A percentile compares a stretch with the other conserved stretches of the same genome.
Evolutionary conservation across 2,888 invertebrate species (phyloP).

Genomic region (Eremobia ochroleuca): DNA sequence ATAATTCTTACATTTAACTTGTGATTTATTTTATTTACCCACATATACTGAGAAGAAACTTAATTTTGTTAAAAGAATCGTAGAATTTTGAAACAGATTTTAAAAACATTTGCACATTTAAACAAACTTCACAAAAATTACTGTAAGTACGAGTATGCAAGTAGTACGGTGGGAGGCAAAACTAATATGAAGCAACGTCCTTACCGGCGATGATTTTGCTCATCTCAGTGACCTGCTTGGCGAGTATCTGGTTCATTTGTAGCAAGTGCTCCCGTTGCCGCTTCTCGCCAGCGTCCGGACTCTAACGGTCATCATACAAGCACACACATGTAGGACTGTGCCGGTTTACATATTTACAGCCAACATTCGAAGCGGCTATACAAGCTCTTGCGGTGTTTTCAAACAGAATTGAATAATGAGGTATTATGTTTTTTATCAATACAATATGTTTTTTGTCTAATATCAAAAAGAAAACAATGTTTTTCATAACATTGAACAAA

Average conservation of each 20-base stretch:
- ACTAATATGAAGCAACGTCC: conserved; percentile 74
- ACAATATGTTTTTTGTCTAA: not conserved
- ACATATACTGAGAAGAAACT: not conserved
- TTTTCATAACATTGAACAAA: not conserved
- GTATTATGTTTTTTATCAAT: not conserved
- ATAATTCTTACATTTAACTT: not conserved
- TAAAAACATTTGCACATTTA: not conserved
- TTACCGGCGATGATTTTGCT: conserved; percentile 98
- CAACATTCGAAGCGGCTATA: conserved; percentile 88
- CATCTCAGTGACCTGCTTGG: conserved; percentile 98
- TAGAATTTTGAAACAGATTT: conserved; percentile 31
- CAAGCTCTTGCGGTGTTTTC: conserved; percentile 73
- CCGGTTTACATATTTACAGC: conserved; percentile 84
- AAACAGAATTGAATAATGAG: conserved; percentile 55
- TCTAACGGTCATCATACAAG: conserved; percentile 88
- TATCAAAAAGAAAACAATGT: not conserved
- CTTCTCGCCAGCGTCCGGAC: conserved; percentile 96
- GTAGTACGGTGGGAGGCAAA: conserved; percentile 49
- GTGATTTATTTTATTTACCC: not conserved
- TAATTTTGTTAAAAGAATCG: conserved; percentile 4
- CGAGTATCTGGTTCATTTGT: conserved; percentile 97
- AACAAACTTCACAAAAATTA: conserved; percentile 29
- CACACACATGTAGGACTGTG: conserved; percentile 82
- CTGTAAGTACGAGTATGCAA: conserved; percentile 11
- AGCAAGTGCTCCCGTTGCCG: conserved; percentile 96